Evolutionary conservation across 2,113 vertebrate genomes (phyloP), one percentile per base, ranked within the genome.

Genomic region (Smithornis capensis): DNA sequence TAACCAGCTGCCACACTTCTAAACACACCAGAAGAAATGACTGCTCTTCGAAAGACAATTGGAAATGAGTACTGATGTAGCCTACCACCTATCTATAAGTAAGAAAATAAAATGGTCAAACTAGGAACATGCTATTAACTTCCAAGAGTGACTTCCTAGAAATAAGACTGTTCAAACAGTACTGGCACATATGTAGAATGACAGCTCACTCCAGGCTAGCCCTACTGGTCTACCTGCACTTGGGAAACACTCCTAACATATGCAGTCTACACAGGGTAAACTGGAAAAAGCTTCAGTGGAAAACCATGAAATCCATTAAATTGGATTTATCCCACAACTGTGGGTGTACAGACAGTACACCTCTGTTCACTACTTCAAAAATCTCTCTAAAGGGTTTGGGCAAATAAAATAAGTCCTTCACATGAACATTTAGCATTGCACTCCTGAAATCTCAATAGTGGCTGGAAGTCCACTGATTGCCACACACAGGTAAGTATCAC

Each of bases 391-490:
- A 68, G 31, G 22, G 13, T 90, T 69, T 35, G 19, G 31, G 31
- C 24, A 94, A 93, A 83, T 33, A 63, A 59, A 88, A 62, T 37
- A 57, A 45, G 4, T 14, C 47, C 31, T 74, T 71, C 53, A 65
- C 0, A 0, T 29, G 40, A 83, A 64, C 27, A 47, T 31, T 86
- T 76, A 35, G 7, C 40, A 37, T 8, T 22, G 47, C 25, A 53
- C 17, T 73, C 28, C 79, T 76, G 50, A 78, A 62, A 86, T 16
- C 2, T 2, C 50, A 83, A 33, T 40, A 67, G 25, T 9, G 19
- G 15, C 45, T 64, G 62, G 16, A 80, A 76, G 31, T 22, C 18
- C 24, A 37, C 5, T 1, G 1, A 28, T 8, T 69, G 18, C 31
- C 42, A 62, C 28, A 63, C 23, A 74, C 4, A 40, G 19, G 24